A percentile compares a stretch with the other conserved stretches of the same genome.
phyloP scores from a whole-genome alignment of 2,113 vertebrate genomes.

The Sinocyclocheilus rhinocerous region DNA sequence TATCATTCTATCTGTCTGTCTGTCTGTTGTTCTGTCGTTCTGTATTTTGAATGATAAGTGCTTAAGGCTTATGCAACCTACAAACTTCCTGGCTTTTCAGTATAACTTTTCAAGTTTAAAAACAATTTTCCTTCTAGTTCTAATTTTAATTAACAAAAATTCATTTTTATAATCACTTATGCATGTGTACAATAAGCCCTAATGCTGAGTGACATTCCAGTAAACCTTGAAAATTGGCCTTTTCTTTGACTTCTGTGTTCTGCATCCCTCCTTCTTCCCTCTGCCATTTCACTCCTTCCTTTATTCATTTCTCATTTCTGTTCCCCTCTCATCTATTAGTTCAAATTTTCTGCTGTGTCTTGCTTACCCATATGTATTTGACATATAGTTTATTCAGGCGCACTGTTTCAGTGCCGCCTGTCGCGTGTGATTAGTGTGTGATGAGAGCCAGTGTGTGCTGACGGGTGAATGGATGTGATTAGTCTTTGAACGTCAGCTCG shows the following conservation, averaged over 20 bases:
- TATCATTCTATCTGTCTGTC: no score
- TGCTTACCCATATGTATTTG: not conserved
- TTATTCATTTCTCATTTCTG: not conserved
- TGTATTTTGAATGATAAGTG: not conserved
- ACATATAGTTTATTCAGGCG: conserved; percentile 5
- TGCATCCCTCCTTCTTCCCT: not conserved
- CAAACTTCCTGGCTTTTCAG: not conserved
- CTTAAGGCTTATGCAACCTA: not conserved
- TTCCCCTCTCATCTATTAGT: not conserved
- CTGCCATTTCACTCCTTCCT: not conserved
- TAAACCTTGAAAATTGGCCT: not conserved
- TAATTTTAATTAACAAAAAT: not conserved
- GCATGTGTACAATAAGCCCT: not conserved
- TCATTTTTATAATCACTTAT: not conserved
- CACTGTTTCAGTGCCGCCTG: not conserved
- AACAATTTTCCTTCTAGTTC: not conserved
- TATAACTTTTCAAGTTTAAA: not conserved
- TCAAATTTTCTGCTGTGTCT: not conserved
- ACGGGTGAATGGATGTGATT: conserved; percentile 24
- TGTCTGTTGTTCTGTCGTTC: no score
- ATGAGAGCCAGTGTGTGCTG: not conserved
- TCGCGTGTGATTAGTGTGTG: conserved; percentile 10
- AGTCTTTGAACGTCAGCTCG: conserved; percentile 26
- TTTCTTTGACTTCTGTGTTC: not conserved
- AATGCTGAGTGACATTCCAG: not conserved